Evolutionary conservation across 2,888 invertebrate species (phyloP), one percentile per base, ranked within the genome.

Genomic region (Stenoptilia bipunctidactyla): DNA sequence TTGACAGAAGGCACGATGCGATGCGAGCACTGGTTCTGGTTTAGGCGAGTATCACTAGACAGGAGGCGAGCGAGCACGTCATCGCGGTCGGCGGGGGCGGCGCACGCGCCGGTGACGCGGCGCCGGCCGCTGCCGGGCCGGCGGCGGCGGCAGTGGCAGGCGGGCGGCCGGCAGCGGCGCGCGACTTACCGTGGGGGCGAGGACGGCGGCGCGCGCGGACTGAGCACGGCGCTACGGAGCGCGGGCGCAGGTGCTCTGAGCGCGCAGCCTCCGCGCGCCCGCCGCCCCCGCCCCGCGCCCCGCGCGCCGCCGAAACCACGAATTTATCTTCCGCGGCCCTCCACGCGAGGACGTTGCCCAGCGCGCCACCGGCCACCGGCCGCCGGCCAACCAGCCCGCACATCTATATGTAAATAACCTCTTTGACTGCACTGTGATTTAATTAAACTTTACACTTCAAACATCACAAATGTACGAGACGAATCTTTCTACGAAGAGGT

Each of bases 161-260:
- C 79, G 61, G 76, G 74, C 77, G 77, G 56, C 72, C 79, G 79
- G 71, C 80, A 75, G 76, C 79, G 77, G 77, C 82, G 82, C 76
- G 77, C 77, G 58, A 20, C 20, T 20, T 80, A 79, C 80, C 80
- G 77, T 73, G 73, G 76, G 72, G 77, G 76, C 77, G 80, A 64
- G 69, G 65, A 66, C 69, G 67, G 66, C 60, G 71, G 73, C 71
- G 70, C 73, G 79, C 74, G 79, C 77, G 69, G 53, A 75, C 71
- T 80, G 73, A 77, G 74, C 79, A 76, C 74, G 85, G 85, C 74
- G 85, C 84, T 75, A 71, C 85, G 72, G 85, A 82, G 72, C 84
- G 83, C 82, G 83, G 87, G 86, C 87, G 87, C 87, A 87, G 87
- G 88, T 89, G 89, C 88, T 88, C 88, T 87, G 88, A 87, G 87